Conservation (phyloP, 2,888 invertebrate genomes). For the Melangyna quadrimaculata region DNA sequence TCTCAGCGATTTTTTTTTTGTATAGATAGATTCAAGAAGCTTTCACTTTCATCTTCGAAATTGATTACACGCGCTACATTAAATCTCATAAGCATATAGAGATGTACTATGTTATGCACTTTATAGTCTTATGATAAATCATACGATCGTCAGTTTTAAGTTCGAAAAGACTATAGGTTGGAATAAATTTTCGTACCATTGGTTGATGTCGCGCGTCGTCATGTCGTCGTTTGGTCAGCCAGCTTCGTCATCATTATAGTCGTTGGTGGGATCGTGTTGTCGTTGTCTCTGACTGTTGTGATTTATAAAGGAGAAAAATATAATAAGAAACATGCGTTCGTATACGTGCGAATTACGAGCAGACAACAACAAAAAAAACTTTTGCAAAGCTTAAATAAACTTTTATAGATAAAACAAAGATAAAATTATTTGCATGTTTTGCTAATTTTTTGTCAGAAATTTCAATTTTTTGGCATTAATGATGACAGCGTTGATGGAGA, state of each 20-base stretch:
- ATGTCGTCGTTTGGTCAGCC: neutral
- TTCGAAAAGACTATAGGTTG: neutral
- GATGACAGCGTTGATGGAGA: conserved; percentile 49
- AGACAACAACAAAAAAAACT: neutral
- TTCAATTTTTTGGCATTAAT: conserved; percentile 43
- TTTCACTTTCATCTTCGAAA: conserved; percentile 67
- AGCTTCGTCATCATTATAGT: neutral
- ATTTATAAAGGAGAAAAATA: neutral
- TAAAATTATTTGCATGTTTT: conserved; percentile 11
- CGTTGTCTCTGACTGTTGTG: neutral
- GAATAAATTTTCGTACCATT: conserved; percentile 33
- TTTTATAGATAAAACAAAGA: neutral
- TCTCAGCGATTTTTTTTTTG: neutral
- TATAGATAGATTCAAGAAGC: neutral
- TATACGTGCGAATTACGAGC: conserved; percentile 41
- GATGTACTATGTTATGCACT: neutral
- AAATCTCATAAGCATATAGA: conserved; percentile 45
- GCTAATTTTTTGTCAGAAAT: conserved; percentile 30
- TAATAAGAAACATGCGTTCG: conserved; percentile 40
- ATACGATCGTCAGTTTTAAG: conserved; percentile 59
- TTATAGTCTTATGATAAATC: conserved; percentile 56
- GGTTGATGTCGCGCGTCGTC: conserved; percentile 25
- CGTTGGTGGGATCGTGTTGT: neutral
- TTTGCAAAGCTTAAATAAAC: conserved; percentile 17
- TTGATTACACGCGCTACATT: conserved; percentile 67